phyloP scores from a whole-genome alignment of 2,888 invertebrate genomes.

The Eupithecia dodoneata region DNA sequence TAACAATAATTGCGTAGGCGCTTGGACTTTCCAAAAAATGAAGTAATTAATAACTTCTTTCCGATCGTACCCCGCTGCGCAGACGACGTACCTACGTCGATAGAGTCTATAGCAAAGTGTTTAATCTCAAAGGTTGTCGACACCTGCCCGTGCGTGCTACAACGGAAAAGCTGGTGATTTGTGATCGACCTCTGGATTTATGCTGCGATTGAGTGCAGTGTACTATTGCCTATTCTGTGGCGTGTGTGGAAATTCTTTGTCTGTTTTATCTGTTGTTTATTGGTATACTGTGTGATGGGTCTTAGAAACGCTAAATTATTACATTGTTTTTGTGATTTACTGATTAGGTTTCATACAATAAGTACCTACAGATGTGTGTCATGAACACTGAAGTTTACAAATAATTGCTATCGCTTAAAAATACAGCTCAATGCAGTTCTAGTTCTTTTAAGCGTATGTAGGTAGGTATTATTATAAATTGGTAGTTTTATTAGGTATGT shows the following conservation, averaged over 20 bases:
- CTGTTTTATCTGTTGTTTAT: constrained; percentile 40
- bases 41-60: constrained; percentile 5
- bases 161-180: constrained; percentile 65
- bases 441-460: too few relatives aligned
- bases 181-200: constrained; percentile 60
- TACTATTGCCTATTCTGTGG: constrained; percentile 2
- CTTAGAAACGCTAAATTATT: not conserved
- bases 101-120: constrained; percentile 18
- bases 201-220: constrained; percentile 49
- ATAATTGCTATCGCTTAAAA: not conserved
- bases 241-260: constrained; percentile 50
- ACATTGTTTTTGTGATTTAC: not conserved
- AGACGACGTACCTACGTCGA: constrained; percentile 1
- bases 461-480: too few relatives aligned
- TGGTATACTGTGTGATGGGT: constrained; percentile 26
- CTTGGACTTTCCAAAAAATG: constrained; percentile 8
- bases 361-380: not conserved
- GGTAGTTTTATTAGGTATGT: too few relatives aligned
- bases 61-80: constrained; percentile 6
- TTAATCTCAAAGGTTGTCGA: constrained; percentile 51
- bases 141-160: constrained; percentile 57
- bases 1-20: not conserved
- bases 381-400: not conserved
- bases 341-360: not conserved
- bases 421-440: not conserved